Percentiles rank a stretch among this genome's conserved stretches.
Conservation (phyloP, 2,113 vertebrate genomes). For the Gymnogyps californianus region DNA sequence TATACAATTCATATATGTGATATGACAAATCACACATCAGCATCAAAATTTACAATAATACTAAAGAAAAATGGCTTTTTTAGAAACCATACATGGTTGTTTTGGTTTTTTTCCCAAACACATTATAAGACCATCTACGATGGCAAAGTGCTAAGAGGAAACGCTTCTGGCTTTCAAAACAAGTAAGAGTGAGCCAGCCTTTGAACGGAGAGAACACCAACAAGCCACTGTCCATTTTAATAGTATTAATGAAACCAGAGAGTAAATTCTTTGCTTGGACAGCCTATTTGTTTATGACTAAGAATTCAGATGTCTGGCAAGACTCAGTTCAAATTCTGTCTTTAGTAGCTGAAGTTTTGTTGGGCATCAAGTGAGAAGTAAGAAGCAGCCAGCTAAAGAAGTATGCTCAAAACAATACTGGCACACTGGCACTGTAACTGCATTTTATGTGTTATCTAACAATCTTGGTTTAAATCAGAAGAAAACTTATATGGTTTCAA, state of each 20-base stretch:
- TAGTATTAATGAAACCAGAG: background rate
- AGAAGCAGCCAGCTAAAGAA: background rate
- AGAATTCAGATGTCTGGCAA: background rate
- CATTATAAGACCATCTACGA: background rate
- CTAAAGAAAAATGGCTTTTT: background rate
- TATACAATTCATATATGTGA: background rate
- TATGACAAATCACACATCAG: background rate
- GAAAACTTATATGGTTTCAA: background rate
- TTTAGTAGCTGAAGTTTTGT: background rate
- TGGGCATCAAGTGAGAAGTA: background rate
- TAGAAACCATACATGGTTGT: background rate
- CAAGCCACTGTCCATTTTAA: background rate
- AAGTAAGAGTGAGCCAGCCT: background rate
- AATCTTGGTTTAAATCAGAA: background rate
- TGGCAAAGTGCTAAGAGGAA: background rate
- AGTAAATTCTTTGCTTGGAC: background rate
- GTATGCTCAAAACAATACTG: background rate
- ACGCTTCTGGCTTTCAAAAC: background rate
- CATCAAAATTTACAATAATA: background rate
- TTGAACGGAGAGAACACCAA: background rate
- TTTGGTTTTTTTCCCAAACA: background rate
- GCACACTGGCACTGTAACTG: background rate
- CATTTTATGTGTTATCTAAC: background rate
- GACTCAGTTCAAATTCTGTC: background rate
- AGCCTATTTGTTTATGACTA: background rate